Conservation (phyloP, 2,797 vertebrate species). For the Hafferia zeledoni region DNA sequence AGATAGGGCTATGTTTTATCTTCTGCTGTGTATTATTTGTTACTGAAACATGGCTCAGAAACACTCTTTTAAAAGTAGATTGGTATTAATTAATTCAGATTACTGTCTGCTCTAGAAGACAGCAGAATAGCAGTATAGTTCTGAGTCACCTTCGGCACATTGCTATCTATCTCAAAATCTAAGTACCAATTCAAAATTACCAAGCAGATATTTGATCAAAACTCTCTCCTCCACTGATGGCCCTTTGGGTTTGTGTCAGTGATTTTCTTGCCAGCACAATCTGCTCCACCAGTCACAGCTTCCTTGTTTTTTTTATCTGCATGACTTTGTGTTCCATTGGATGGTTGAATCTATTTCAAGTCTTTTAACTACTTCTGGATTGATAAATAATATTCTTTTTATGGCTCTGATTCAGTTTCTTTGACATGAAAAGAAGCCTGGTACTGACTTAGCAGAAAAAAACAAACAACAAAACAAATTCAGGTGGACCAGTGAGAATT, state of each 20-base stretch:
- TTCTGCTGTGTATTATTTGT: slow-evolving; percentile 59
- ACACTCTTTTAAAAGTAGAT: slow-evolving; percentile 71
- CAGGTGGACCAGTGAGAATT: background rate
- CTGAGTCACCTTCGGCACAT: background rate
- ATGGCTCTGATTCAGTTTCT: background rate
- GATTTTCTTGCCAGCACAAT: background rate
- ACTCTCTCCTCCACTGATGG: background rate
- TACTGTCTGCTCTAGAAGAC: slow-evolving; percentile 20
- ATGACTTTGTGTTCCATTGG: background rate
- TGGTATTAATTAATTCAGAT: slow-evolving; percentile 73
- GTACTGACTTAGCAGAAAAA: background rate
- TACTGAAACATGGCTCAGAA: slow-evolving; percentile 67
- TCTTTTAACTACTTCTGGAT: background rate
- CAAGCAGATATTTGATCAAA: background rate
- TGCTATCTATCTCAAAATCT: slow-evolving; percentile 4
- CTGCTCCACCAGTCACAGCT: background rate
- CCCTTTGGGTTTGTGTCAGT: background rate
- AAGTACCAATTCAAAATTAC: background rate
- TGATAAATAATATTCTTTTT: background rate
- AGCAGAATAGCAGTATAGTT: background rate
- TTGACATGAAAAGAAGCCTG: background rate
- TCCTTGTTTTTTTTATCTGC: background rate
- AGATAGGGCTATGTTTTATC: slow-evolving; percentile 63
- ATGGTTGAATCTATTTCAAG: background rate
- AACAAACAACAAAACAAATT: background rate